Conservation (phyloP, 2,888 invertebrate genomes). For the Noctua janthina region DNA sequence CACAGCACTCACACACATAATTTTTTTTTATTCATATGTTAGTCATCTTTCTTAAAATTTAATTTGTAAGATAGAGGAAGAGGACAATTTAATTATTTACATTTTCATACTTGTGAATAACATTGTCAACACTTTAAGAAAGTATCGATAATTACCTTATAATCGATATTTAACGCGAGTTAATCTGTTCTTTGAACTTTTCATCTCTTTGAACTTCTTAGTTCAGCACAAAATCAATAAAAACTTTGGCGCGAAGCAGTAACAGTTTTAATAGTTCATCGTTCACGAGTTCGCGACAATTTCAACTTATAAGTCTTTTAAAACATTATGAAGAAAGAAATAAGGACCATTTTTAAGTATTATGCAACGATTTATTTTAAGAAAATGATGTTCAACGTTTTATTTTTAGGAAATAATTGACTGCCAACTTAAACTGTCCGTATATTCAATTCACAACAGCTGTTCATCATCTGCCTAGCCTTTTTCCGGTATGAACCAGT, state of each 20-base stretch:
- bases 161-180: background rate
- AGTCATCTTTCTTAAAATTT: too few species aligned
- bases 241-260: conserved; percentile 15
- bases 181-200: background rate
- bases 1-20: too few species aligned
- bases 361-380: background rate
- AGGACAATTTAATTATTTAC: background rate
- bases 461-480: background rate
- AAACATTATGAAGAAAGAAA: conserved; percentile 6
- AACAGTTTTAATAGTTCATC: conserved; percentile 37
- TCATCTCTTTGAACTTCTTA: background rate
- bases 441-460: background rate
- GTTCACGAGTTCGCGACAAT: conserved; percentile 7
- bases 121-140: background rate
- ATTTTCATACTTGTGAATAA: background rate
- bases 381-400: background rate
- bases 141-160: background rate
- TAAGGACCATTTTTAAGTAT: background rate
- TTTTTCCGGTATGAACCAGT: too few species aligned
- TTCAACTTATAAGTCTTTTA: conserved; percentile 18
- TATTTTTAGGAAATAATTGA: background rate
- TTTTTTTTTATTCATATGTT: too few species aligned
- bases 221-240: conserved; percentile 29
- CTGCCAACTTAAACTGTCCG: background rate
- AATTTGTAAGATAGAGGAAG: too few species aligned